A percentile compares a stretch with the other conserved stretches of the same genome.
Evolutionary conservation across 2,888 invertebrate species (phyloP).

Genomic region (Vanessa cardui): DNA sequence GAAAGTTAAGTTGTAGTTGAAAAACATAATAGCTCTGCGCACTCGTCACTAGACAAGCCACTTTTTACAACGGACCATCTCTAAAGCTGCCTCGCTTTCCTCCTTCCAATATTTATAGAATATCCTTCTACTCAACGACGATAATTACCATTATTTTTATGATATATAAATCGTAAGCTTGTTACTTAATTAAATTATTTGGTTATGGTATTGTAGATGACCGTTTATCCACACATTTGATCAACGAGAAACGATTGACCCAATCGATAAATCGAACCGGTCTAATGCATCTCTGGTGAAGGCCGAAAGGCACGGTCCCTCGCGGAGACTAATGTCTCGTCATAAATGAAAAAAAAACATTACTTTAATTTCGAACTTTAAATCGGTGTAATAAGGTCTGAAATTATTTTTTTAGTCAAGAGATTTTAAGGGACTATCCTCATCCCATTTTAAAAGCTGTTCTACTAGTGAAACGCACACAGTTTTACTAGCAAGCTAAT

Average conservation of each 20-base stretch:
- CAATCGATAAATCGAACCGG: slow-evolving; percentile 64
- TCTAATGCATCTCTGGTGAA: slow-evolving; percentile 79
- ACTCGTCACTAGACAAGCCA: slow-evolving; percentile 50
- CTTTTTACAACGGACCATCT: slow-evolving; percentile 43
- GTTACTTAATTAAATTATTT: slow-evolving; percentile 21
- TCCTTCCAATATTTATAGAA: slow-evolving; percentile 18
- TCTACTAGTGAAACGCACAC: slow-evolving; percentile 48
- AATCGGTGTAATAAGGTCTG: slow-evolving; percentile 41
- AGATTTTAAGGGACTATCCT: slow-evolving; percentile 22
- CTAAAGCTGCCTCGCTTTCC: slow-evolving; percentile 28
- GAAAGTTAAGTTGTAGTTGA: slow-evolving; percentile 66
- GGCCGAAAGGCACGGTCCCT: slow-evolving; percentile 75
- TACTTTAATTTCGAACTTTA: slow-evolving; percentile 30
- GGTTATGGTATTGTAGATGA: slow-evolving; percentile 20
- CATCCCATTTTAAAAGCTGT: slow-evolving; percentile 29
- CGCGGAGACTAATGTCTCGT: slow-evolving; percentile 58
- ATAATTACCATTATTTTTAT: slow-evolving; percentile 6
- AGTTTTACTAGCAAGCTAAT: slow-evolving; percentile 36
- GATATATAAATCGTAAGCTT: slow-evolving; percentile 4
- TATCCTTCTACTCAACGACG: not conserved
- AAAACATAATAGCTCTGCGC: slow-evolving; percentile 65
- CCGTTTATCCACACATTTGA: slow-evolving; percentile 26
- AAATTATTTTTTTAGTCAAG: slow-evolving; percentile 12
- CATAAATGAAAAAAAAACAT: slow-evolving; percentile 16
- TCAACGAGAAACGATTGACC: slow-evolving; percentile 48